Evolutionary conservation across 2,113 vertebrate genomes (phyloP).

Genomic region (Labeo rohita): DNA sequence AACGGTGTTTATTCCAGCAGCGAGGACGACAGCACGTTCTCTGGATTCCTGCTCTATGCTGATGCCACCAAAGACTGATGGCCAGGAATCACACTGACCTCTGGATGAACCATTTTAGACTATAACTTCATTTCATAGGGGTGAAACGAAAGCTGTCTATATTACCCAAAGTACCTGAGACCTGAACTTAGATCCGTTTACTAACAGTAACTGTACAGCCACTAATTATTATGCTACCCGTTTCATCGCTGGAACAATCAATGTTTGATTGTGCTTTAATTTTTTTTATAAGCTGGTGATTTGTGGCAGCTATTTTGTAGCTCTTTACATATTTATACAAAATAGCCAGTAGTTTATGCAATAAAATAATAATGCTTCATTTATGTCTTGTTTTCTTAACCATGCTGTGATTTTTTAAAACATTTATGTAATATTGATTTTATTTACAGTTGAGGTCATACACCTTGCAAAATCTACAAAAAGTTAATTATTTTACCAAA

Average conservation of each 20-base stretch:
- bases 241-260: background rate
- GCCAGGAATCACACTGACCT: background rate
- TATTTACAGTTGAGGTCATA: background rate
- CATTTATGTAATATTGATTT: background rate
- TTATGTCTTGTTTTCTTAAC: conserved; percentile 10
- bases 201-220: conserved; percentile 36
- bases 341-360: background rate
- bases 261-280: background rate
- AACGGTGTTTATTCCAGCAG: conserved; percentile 89
- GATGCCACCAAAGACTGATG: conserved; percentile 64
- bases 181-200: conserved; percentile 24
- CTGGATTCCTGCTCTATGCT: conserved; percentile 90
- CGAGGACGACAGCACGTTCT: conserved; percentile 93
- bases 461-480: too few species aligned
- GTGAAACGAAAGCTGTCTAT: background rate
- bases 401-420: background rate
- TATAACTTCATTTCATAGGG: conserved; percentile 1
- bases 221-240: conserved; percentile 39
- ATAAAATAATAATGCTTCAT: conserved; percentile 6
- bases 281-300: background rate
- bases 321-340: background rate
- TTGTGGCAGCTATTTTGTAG: background rate
- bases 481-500: too few species aligned
- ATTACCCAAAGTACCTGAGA: conserved; percentile 24
- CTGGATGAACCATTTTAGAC: conserved; percentile 17